Evolutionary conservation across 2,113 vertebrate species (phyloP).

Genomic region (Himantopus leucocephalus): DNA sequence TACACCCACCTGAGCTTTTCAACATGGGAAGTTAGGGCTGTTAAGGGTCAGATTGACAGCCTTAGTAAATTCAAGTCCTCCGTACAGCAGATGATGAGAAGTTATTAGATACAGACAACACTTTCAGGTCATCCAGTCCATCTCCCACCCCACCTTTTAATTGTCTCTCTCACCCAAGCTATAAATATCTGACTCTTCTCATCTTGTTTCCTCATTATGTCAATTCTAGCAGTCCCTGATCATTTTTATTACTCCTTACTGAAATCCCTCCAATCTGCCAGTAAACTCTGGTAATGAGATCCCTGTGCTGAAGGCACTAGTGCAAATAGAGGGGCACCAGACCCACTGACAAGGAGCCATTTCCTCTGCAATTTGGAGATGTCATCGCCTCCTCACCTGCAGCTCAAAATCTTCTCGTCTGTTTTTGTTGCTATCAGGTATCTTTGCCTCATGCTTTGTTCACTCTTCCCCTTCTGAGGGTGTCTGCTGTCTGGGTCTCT

Average conservation of each 20-base stretch:
- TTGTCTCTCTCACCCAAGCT: conserved; percentile 55
- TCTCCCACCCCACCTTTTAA: conserved; percentile 57
- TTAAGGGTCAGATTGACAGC: conserved; percentile 50
- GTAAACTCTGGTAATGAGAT: conserved; percentile 63
- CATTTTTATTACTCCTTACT: conserved; percentile 64
- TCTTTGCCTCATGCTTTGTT: not conserved
- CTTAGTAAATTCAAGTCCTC: conserved; percentile 1
- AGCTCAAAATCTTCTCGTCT: not conserved
- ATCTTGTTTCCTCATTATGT: conserved; percentile 68
- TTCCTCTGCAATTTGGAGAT: conserved; percentile 19
- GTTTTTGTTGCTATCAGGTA: not conserved
- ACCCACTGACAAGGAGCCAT: conserved; percentile 1
- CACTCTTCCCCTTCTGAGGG: not conserved
- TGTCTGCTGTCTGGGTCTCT: not conserved
- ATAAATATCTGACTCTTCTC: conserved; percentile 61
- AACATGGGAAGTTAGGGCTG: not conserved
- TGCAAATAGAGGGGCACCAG: conserved; percentile 16
- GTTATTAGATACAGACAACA: conserved; percentile 45
- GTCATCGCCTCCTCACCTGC: not conserved
- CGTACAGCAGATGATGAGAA: not conserved
- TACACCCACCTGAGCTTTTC: conserved; percentile 48
- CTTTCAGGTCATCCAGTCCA: conserved; percentile 53
- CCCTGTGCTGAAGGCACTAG: conserved; percentile 14
- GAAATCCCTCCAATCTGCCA: conserved; percentile 57
- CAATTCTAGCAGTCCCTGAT: conserved; percentile 67